A percentile compares a stretch with the other conserved stretches of the same genome.
Conservation (phyloP, 2,113 vertebrate species). For the Diglossa brunneiventris region DNA sequence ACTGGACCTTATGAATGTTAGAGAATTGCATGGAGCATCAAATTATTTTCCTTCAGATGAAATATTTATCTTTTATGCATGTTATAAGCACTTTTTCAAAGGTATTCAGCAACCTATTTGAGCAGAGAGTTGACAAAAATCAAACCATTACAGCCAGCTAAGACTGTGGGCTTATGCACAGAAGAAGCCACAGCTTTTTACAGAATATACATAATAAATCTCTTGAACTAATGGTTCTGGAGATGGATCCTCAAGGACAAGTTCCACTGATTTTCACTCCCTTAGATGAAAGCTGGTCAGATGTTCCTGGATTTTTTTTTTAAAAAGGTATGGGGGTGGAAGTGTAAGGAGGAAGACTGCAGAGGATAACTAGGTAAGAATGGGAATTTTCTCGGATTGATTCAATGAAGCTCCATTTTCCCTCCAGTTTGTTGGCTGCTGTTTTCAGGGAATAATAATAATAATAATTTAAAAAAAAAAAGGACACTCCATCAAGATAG, state of each 20-base stretch:
- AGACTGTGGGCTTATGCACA: slow-evolving; percentile 39
- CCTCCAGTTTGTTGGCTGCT: background rate
- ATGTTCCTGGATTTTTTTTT: slow-evolving; percentile 36
- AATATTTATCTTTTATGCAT: slow-evolving; percentile 61
- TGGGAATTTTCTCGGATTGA: slow-evolving; percentile 33
- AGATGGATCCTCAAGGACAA: slow-evolving; percentile 44
- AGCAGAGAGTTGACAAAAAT: slow-evolving; percentile 61
- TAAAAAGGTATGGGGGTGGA: background rate
- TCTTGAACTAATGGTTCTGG: slow-evolving; percentile 46
- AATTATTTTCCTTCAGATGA: slow-evolving; percentile 62
- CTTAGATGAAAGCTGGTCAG: slow-evolving; percentile 57
- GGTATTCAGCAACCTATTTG: slow-evolving; percentile 62
- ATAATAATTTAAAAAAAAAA: background rate
- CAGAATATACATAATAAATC: slow-evolving; percentile 25
- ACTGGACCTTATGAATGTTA: slow-evolving; percentile 71
- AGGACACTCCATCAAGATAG: background rate
- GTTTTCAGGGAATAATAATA: background rate
- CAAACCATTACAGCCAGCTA: slow-evolving; percentile 46
- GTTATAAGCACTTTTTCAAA: slow-evolving; percentile 45
- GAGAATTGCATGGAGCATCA: slow-evolving; percentile 41
- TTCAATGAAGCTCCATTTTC: background rate
- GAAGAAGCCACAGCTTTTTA: slow-evolving; percentile 62
- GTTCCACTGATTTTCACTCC: slow-evolving; percentile 55
- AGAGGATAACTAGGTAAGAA: slow-evolving; percentile 40
- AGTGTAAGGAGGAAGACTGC: background rate